Conservation (phyloP, 92 coral and sea anemone species). For the Umimayanthus kanabou region DNA sequence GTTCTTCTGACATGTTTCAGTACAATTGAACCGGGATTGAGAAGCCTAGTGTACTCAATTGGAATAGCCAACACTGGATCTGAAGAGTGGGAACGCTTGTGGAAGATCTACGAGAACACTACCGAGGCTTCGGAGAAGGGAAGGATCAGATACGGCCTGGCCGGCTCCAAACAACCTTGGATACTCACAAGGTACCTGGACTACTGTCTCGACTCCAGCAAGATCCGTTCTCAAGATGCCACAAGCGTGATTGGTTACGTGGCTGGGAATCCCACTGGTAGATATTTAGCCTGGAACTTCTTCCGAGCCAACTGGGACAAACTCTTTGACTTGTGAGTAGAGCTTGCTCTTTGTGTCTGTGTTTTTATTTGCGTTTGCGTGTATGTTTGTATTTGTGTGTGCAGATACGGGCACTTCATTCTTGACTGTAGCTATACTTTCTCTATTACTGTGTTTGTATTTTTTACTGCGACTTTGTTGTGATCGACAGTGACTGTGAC, state of each 20-base stretch:
- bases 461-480: too few species aligned
- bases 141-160: constrained; percentile 73
- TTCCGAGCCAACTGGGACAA: constrained; percentile 82
- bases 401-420: too few species aligned
- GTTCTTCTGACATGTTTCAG: neutral
- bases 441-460: too few species aligned
- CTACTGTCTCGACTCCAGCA: constrained; percentile 68
- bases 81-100: constrained; percentile 87
- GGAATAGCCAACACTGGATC: constrained; percentile 87
- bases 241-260: constrained; percentile 78
- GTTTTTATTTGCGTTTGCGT: neutral
- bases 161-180: constrained; percentile 84
- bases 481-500: too few species aligned
- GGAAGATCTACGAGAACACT: constrained; percentile 64
- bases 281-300: constrained; percentile 94
- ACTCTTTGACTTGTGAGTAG: constrained; percentile 76
- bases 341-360: neutral
- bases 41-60: constrained; percentile 66
- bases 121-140: constrained; percentile 84
- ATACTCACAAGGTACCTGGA: constrained; percentile 78
- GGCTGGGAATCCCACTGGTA: constrained; percentile 78
- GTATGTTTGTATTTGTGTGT: too few species aligned
- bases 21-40: neutral
- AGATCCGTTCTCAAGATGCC: constrained; percentile 95
- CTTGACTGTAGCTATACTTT: too few species aligned